Conservation (phyloP, 2,797 vertebrate genomes). For the Thaleichthys pacificus region DNA sequence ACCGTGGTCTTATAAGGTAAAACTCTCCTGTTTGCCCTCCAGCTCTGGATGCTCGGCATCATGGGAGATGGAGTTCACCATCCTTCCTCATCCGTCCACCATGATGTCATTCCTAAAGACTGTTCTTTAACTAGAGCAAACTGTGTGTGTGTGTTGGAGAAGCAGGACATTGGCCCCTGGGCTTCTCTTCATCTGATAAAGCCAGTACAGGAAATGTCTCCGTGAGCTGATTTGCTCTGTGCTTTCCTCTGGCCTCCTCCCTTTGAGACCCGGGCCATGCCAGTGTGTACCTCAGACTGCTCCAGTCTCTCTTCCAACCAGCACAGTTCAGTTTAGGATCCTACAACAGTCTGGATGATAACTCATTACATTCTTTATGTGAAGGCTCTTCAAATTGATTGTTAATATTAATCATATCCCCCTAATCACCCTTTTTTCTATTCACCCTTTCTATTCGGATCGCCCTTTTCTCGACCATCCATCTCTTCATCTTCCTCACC, state of each 20-base stretch:
- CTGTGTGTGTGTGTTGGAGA: conserved; percentile 25
- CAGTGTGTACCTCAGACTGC: conserved; percentile 20
- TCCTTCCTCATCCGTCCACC: conserved; percentile 32
- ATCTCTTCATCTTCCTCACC: conserved; percentile 5
- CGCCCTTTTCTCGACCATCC: not conserved
- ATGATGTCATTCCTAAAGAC: conserved; percentile 69
- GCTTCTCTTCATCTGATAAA: conserved; percentile 77
- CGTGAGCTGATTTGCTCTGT: conserved; percentile 68
- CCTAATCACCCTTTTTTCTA: too few relatives aligned
- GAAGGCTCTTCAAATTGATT: not conserved
- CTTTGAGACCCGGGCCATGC: conserved; percentile 64
- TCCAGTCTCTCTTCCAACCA: too few relatives aligned
- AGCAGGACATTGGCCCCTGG: conserved; percentile 57
- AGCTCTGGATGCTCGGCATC: conserved; percentile 38
- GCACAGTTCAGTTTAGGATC: too few relatives aligned
- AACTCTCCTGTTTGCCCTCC: conserved; percentile 33
- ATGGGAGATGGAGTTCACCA: conserved; percentile 57
- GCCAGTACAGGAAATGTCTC: conserved; percentile 79
- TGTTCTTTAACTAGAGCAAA: conserved; percentile 1
- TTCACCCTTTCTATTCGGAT: not conserved
- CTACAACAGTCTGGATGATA: too few relatives aligned
- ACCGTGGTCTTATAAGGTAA: conserved; percentile 60
- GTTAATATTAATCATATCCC: too few relatives aligned
- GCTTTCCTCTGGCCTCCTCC: conserved; percentile 62
- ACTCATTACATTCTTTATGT: too few relatives aligned